Evolutionary conservation across 2,113 vertebrate genomes (phyloP), one percentile per base, ranked within the genome.

Genomic region (Phalacrocorax aristotelis): DNA sequence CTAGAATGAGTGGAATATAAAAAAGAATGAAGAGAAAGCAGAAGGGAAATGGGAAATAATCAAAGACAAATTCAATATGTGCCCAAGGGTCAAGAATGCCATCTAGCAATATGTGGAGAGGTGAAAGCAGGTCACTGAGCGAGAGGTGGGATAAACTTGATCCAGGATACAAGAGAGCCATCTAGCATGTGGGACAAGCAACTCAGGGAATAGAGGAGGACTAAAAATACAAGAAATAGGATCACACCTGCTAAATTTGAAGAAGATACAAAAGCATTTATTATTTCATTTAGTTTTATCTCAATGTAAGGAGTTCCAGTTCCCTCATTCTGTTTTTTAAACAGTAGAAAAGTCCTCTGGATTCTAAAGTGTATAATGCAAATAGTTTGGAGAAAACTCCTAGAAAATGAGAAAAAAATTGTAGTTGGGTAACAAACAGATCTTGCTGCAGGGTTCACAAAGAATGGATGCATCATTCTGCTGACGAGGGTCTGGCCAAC

Each of bases 41-140:
- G 49, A 85, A 60, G 30, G 80, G 62, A 95, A 97, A 96, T 65
- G 15, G 62, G 40, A 96, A 94, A 87, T 78, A 95, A 62, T 95
- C 61, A 38, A 94, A 83, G 65, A 66, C 38, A 95, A 92, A 96
- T 96, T 90, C 88, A 94, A 80, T n/a, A 25, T 87, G 62, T 20
- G 42, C 66, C 40, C 82, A 85, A 93, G 80, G 95, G 89, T 96
- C 87, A 95, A 95, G 64, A 81, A 89, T 52, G 87, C 32, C 68
- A 82, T 57, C 76, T 46, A 95, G 84, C 90, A 96, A 92, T 94
- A 93, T 61, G 62, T 42, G 19, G 29, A 91, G 44, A 76, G 70
- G 83, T 72, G 76, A 91, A 69, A 83, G 60, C 18, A 85, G 92
- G 91, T 94, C 89, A 80, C 7, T 0, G 7, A 62, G 61, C 6